phyloP scores from a whole-genome alignment of 1,140 invertebrate species.

The Zaprionus gabonicus region DNA sequence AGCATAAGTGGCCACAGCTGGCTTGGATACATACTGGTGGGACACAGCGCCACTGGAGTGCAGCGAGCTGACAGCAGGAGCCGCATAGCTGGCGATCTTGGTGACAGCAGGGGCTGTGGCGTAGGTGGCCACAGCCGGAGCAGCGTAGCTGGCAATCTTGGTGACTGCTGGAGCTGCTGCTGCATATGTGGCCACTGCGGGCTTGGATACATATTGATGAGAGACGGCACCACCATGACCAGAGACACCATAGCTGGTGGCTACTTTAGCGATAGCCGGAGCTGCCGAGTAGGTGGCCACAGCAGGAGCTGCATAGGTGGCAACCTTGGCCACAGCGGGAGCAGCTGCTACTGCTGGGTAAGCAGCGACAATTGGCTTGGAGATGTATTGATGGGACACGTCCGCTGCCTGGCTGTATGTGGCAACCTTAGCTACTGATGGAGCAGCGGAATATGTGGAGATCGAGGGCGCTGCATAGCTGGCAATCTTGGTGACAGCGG shows the following conservation, averaged over 20 bases:
- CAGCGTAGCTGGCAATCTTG: constrained; percentile 43
- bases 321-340: constrained; percentile 50
- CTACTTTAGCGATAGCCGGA: constrained; percentile 40
- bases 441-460: constrained; percentile 36
- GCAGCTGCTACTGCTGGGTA: constrained; percentile 29
- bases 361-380: constrained; percentile 55
- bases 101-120: constrained; percentile 14
- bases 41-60: constrained; percentile 50
- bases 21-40: constrained; percentile 58
- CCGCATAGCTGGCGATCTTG: constrained; percentile 32
- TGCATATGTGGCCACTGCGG: constrained; percentile 40
- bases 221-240: constrained; percentile 59
- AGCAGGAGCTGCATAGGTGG: constrained; percentile 47
- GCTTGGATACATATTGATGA: constrained; percentile 67
- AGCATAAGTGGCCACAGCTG: constrained; percentile 40
- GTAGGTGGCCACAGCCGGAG: constrained; percentile 45
- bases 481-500: constrained; percentile 47
- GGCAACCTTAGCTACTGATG: constrained; percentile 45
- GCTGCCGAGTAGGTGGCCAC: constrained; percentile 42
- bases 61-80: constrained; percentile 37
- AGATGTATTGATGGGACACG: constrained; percentile 72
- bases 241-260: constrained; percentile 36
- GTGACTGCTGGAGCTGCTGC: constrained; percentile 30
- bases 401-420: constrained; percentile 49
- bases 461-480: constrained; percentile 50